phyloP scores from a whole-genome alignment of 2,888 invertebrate species.

The Nomada fucata region DNA sequence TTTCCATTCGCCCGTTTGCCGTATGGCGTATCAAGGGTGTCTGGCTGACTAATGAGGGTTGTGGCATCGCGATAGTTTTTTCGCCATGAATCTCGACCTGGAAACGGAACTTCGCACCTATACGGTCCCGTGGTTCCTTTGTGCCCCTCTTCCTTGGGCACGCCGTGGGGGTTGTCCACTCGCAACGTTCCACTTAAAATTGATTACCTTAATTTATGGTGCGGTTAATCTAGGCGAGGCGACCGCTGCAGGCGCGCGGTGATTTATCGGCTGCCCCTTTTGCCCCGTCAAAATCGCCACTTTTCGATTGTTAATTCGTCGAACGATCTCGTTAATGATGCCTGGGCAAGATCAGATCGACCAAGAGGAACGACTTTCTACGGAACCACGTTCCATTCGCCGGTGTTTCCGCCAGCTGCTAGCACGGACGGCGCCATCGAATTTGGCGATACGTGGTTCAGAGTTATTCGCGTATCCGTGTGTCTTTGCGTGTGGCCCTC shows the following conservation, averaged over 20 bases:
- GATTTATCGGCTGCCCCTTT: conserved; percentile 52
- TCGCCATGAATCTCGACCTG: conserved; percentile 44
- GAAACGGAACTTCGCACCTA: conserved; percentile 54
- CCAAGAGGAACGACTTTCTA: conserved; percentile 2
- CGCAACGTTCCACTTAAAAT: conserved; percentile 61
- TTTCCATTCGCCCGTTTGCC: conserved; percentile 31
- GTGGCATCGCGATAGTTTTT: conserved; percentile 50
- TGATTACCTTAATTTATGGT: conserved; percentile 66
- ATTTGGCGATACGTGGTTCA: conserved; percentile 26
- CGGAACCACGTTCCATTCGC: background rate
- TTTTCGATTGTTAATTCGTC: conserved; percentile 40
- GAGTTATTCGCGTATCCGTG: conserved; percentile 12
- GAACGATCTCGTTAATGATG: background rate
- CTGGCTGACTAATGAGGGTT: conserved; percentile 69
- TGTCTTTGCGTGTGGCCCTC: background rate
- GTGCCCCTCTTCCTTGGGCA: conserved; percentile 35
- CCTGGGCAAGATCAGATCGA: background rate
- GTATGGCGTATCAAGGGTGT: conserved; percentile 54
- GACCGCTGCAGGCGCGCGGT: conserved; percentile 44
- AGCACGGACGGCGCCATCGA: conserved; percentile 42
- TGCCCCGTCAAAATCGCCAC: conserved; percentile 28
- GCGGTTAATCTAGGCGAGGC: conserved; percentile 56
- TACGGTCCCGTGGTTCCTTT: conserved; percentile 26
- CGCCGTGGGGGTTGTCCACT: conserved; percentile 53
- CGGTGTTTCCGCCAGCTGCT: conserved; percentile 11